phyloP scores from a whole-genome alignment of 2,888 invertebrate species.

The Agrenia bidenticulata region DNA sequence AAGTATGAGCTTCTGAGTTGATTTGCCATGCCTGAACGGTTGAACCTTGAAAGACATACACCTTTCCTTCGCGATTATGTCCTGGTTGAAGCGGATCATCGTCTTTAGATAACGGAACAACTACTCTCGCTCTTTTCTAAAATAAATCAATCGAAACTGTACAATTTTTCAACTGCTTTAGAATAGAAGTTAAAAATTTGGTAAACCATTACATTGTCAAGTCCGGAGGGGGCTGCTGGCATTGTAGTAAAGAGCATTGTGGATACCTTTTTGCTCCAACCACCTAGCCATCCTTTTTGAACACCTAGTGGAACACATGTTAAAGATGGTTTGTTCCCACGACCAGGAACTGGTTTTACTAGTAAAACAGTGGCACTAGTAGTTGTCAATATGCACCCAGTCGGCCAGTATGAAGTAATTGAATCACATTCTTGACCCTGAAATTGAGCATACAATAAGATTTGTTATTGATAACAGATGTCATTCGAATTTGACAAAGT shows the following conservation, averaged over 20 bases:
- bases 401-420: conserved; percentile 67
- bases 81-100: conserved; percentile 38
- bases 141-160: conserved; percentile 48
- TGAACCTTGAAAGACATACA: conserved; percentile 74
- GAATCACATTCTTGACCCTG: conserved; percentile 79
- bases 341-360: conserved; percentile 64
- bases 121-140: conserved; percentile 48
- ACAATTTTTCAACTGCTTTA: conserved; percentile 68
- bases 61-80: conserved; percentile 54
- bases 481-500: not conserved
- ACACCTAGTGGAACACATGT: conserved; percentile 65
- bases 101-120: conserved; percentile 40
- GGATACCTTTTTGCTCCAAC: conserved; percentile 78
- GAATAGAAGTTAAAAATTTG: not conserved
- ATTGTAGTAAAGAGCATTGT: conserved; percentile 73
- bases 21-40: conserved; percentile 82
- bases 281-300: conserved; percentile 81
- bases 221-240: conserved; percentile 54
- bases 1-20: conserved; percentile 59
- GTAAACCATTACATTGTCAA: conserved; percentile 53
- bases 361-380: conserved; percentile 85
- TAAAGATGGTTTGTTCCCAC: conserved; percentile 67
- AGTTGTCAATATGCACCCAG: conserved; percentile 82
- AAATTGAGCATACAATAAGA: conserved; percentile 1
- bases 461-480: not conserved